These are phyloP conservation scores for Saimiri boliviensis DNA, from an alignment of 2,113 vertebrate genomes.

Conservation along the genomic window DNA sequence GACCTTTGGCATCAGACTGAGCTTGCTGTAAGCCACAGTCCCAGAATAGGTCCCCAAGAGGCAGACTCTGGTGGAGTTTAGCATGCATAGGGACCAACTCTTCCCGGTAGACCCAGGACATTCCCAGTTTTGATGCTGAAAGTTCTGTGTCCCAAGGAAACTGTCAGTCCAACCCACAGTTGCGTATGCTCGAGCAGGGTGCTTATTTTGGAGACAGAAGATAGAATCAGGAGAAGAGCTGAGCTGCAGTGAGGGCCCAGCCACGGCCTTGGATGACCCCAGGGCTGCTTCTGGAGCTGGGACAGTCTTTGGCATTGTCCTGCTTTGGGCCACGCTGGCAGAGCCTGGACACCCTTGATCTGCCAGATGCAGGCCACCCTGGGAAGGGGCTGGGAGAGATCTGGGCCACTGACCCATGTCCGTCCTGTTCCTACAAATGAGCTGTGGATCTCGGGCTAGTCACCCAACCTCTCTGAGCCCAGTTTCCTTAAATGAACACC, in stretches of 20 bases:
- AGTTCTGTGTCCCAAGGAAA: neutral
- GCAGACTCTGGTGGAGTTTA: neutral
- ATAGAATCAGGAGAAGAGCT: neutral
- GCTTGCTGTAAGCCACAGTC: neutral
- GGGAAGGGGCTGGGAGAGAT: neutral
- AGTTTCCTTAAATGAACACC: neutral
- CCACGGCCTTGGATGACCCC: neutral
- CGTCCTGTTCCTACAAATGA: neutral
- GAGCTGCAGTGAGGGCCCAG: neutral
- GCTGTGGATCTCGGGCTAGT: neutral
- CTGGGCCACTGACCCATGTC: neutral
- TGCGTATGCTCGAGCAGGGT: accelerated
- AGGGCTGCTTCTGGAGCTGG: neutral
- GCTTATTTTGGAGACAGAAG: neutral
- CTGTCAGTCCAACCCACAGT: neutral
- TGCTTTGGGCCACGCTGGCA: neutral
- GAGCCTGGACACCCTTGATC: neutral
- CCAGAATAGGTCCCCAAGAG: too few relatives aligned
- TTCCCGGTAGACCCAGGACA: too few relatives aligned
- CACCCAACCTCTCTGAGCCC: neutral
- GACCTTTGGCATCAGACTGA: neutral
- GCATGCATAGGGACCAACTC: neutral
- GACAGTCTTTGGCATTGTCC: neutral
- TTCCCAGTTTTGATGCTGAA: neutral
- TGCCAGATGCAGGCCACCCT: neutral